phyloP scores from a whole-genome alignment of 2,888 invertebrate genomes.

The Xiphydria camelus region DNA sequence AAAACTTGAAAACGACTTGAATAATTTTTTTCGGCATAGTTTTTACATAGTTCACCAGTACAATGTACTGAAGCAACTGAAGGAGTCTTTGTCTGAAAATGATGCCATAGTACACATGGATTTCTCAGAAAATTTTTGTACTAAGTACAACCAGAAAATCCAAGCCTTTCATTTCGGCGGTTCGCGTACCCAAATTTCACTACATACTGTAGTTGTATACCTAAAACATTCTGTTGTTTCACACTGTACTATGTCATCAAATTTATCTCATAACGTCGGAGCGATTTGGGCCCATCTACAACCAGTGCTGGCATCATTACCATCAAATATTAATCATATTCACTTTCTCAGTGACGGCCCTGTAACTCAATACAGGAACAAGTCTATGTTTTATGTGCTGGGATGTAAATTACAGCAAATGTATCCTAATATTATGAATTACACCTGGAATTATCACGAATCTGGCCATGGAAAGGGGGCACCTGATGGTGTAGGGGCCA shows the following conservation, averaged over 20 bases:
- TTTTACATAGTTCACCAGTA: slow-evolving; percentile 20
- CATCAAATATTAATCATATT: slow-evolving; percentile 29
- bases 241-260: slow-evolving; percentile 37
- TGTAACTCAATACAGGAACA: slow-evolving; percentile 45
- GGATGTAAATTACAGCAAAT: slow-evolving; percentile 32
- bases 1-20: slow-evolving; percentile 12
- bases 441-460: slow-evolving; percentile 39
- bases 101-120: slow-evolving; percentile 21
- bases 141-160: slow-evolving; percentile 19
- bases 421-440: slow-evolving; percentile 28
- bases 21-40: slow-evolving; percentile 15
- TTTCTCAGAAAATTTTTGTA: slow-evolving; percentile 12
- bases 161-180: slow-evolving; percentile 22
- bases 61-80: slow-evolving; percentile 14
- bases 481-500: slow-evolving; percentile 44
- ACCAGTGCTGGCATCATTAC: slow-evolving; percentile 27
- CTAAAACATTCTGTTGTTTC: slow-evolving; percentile 18
- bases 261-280: slow-evolving; percentile 34
- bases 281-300: slow-evolving; percentile 41
- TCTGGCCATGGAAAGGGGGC: slow-evolving; percentile 45
- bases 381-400: slow-evolving; percentile 41
- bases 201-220: slow-evolving; percentile 24
- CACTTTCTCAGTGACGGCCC: slow-evolving; percentile 47
- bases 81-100: slow-evolving; percentile 17
- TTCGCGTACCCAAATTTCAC: slow-evolving; percentile 19